Percentiles rank a stretch among this genome's conserved stretches.
These are phyloP conservation scores for Alectura lathami DNA, from an alignment of 2,113 vertebrate genomes.

Conservation along the genomic window DNA sequence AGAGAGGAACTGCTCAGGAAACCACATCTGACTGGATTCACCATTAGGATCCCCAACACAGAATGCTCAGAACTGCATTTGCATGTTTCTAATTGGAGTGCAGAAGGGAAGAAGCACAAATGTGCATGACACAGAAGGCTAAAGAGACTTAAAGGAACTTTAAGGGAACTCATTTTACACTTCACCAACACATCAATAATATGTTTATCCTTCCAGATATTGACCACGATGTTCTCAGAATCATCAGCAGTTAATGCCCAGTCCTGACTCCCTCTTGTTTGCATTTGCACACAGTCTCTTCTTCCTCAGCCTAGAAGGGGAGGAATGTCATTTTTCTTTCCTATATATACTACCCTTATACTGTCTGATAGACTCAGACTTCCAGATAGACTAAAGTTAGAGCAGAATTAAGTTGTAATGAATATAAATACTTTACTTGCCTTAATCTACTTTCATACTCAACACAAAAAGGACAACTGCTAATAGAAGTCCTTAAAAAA, in stretches of 20 bases:
- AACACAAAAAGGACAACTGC: background rate
- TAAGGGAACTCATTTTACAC: background rate
- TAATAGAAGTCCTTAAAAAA: background rate
- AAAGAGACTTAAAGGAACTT: background rate
- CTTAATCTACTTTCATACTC: background rate
- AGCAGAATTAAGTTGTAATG: background rate
- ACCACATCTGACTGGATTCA: background rate
- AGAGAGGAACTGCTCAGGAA: background rate
- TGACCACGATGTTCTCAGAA: background rate
- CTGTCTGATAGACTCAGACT: background rate
- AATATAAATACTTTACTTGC: background rate
- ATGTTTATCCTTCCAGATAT: background rate
- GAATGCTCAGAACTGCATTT: background rate
- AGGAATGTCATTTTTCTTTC: background rate
- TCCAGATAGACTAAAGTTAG: background rate
- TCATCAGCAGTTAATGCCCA: background rate
- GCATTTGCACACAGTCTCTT: background rate
- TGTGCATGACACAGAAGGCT: background rate
- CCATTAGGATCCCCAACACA: background rate
- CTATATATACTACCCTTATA: background rate
- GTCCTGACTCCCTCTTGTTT: background rate
- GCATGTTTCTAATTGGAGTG: background rate
- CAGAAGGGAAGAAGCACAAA: background rate
- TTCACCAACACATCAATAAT: background rate
- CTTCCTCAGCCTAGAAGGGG: background rate